These are phyloP conservation scores for Sarotherodon lohbergeri DNA, from an alignment of 2,113 vertebrate genomes.

Conservation along the genomic window DNA sequence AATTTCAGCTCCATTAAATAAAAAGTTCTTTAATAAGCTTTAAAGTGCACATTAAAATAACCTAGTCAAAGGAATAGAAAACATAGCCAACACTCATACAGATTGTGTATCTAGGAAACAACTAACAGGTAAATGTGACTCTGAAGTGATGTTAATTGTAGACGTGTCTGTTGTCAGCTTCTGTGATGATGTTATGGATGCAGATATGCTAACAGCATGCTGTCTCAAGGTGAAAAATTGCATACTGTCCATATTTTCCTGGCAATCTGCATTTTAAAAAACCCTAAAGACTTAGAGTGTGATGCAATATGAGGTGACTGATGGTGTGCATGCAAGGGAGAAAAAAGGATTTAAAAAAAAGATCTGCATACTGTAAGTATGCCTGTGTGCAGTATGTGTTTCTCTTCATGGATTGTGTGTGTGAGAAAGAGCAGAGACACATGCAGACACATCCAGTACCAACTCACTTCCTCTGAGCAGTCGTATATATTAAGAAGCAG, in stretches of 20 bases:
- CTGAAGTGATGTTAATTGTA: background rate
- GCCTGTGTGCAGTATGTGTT: background rate
- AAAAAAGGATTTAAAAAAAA: background rate
- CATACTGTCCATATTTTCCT: background rate
- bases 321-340: background rate
- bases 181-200: constrained; percentile 2
- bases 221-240: background rate
- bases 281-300: background rate
- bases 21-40: background rate
- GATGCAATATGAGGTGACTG: constrained; percentile 17
- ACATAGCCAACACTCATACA: background rate
- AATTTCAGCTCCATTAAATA: background rate
- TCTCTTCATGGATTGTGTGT: background rate
- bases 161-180: background rate
- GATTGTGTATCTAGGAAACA: background rate
- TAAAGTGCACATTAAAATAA: background rate
- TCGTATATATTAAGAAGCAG: background rate
- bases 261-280: background rate
- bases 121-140: background rate
- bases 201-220: constrained; percentile 8
- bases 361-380: background rate
- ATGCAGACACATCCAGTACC: background rate
- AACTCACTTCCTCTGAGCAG: background rate
- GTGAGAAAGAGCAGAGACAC: background rate
- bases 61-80: background rate